phyloP scores from a whole-genome alignment of 2,797 vertebrate species.

The Amphiprion clarkii region DNA sequence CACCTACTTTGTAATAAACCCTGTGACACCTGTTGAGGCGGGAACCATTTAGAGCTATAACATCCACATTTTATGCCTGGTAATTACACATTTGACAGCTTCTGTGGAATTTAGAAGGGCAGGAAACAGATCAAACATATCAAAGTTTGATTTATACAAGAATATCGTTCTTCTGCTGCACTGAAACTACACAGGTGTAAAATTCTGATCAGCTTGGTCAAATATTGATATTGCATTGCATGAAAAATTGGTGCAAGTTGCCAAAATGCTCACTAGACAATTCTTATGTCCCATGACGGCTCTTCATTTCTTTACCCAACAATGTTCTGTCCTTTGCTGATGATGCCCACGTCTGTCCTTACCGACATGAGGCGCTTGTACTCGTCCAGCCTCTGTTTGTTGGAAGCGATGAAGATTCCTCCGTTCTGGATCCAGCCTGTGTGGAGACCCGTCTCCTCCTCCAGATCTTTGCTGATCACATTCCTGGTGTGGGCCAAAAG shows the following conservation, averaged over 20 bases:
- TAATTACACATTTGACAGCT: no score
- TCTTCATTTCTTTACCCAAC: neutral
- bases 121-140: no score
- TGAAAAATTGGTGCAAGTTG: no score
- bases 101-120: no score
- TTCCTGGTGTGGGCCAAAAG: conserved; percentile 93
- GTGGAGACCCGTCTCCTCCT: conserved; percentile 93
- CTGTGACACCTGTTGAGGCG: conserved; percentile 2
- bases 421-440: conserved; percentile 98
- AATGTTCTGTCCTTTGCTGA: neutral
- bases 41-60: conserved; percentile 8
- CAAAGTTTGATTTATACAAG: no score
- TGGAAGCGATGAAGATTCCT: conserved; percentile 97
- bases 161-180: no score
- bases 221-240: neutral
- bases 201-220: neutral
- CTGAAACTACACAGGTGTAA: neutral
- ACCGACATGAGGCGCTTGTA: conserved; percentile 99
- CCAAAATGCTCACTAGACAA: neutral
- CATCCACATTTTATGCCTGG: neutral
- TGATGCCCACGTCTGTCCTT: conserved; percentile 18
- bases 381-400: conserved; percentile 95
- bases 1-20: neutral
- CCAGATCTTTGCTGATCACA: conserved; percentile 92
- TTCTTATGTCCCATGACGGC: neutral